Evolutionary conservation across 37 sponge, comb jelly and placozoan genomes (phyloP).

Genomic region (Corticium candelabrum): DNA sequence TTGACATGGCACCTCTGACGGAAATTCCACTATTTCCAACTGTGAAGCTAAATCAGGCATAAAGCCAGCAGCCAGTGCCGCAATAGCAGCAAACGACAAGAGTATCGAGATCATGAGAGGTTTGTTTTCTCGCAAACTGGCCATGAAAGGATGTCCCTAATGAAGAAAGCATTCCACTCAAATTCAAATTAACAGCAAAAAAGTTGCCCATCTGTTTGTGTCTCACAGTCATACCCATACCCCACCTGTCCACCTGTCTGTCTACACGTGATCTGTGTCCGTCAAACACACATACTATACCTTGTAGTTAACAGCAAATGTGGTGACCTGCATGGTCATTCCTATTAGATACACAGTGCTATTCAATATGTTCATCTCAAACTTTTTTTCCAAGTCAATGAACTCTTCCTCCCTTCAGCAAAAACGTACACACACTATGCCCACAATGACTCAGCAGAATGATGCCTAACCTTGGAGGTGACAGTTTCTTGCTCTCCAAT

Average conservation of each 20-base stretch:
- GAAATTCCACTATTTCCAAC: conserved; percentile 56
- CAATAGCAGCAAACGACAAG: conserved; percentile 30
- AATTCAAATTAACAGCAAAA: not conserved
- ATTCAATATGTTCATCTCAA: conserved; percentile 80
- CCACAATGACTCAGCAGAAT: not conserved
- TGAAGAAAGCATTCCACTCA: not conserved
- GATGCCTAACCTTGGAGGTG: conserved; percentile 16
- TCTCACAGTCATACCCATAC: not conserved
- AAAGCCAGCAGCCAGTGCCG: conserved; percentile 57
- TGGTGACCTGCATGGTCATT: conserved; percentile 88
- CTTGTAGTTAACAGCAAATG: conserved; percentile 91
- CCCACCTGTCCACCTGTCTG: too few species aligned
- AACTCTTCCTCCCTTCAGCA: conserved; percentile 32
- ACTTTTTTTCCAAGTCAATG: conserved; percentile 89
- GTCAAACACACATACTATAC: conserved; percentile 16
- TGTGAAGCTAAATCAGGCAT: conserved; percentile 54
- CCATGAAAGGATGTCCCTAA: conserved; percentile 94
- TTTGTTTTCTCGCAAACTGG: conserved; percentile 72
- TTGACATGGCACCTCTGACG: conserved; percentile 43
- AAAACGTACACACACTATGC: not conserved
- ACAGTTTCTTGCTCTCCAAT: conserved; percentile 34
- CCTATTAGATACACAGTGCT: conserved; percentile 90
- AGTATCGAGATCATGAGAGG: conserved; percentile 58
- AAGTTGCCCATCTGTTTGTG: too few species aligned
- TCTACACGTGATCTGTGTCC: too few species aligned